Base-by-base conservation (phyloP, 2,888 invertebrate genomes). In the Marronus borbonicus region DNA sequence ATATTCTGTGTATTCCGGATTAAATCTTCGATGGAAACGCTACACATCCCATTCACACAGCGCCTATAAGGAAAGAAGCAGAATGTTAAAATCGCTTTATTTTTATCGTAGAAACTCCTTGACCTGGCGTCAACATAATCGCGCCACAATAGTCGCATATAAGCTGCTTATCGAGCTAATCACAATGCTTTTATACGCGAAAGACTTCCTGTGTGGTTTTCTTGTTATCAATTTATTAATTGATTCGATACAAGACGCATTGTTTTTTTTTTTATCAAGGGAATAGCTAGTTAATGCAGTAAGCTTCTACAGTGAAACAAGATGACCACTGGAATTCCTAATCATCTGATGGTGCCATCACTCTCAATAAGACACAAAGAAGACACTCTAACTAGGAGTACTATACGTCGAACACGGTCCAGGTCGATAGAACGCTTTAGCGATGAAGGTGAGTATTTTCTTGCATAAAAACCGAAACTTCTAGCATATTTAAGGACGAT, bases 181-280 rank as follows among this genome's bases (percentile, higher is more conserved):
- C 44, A 66, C 44, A 66, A 66, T 44, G 49, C 20, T 49, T 58
- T 20, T 58, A 72, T 20, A 58, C 7, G 28, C 17, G 55, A 55
- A 68, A 52, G 24, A 69, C 69, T 72, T 72, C 72, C 72, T 55
- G 55, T 55, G 55, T 24, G 72, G 72, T 72, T 72, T 55, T 60
- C 55, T 58, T 36, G 60, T 72, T 72, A 72, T 72, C 72, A 60
- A 39, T 69, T 2, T 17, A 44, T 12, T 66, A 66, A 60, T 60
- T 17, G 24, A 20, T 44, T 66, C 39, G 17, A 49, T 66, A 66
- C 14, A 17, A 5, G 10, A 3, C 12, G 44, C 66, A 44, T 8
- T 44, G 44, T 44, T 44, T 44, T 44, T 12, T n/a, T 2, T 39
- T 8, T 39, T 39, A 12, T 8, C 44, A 44, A 12, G 8, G 8